Evolutionary conservation across 2,888 invertebrate species (phyloP).

Genomic region (Thera obeliscata): DNA sequence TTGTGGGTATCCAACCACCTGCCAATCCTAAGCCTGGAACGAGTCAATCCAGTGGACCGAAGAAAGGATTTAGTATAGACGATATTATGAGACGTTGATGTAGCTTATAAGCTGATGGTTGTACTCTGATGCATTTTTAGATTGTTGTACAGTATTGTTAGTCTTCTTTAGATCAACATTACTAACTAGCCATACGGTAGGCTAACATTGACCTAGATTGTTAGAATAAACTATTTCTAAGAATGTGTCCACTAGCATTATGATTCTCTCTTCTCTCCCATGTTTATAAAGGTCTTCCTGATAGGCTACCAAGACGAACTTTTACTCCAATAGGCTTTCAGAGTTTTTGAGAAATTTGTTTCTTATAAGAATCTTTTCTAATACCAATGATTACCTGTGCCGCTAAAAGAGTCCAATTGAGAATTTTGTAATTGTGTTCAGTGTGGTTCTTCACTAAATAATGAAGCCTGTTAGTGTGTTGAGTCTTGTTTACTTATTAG

Average conservation of each 20-base stretch:
- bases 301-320: background rate
- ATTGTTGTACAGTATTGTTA: conserved; percentile 28
- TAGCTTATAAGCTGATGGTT: conserved; percentile 27
- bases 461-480: background rate
- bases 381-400: background rate
- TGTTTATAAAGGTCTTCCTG: background rate
- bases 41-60: conserved; percentile 86
- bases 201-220: conserved; percentile 6
- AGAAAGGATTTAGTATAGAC: conserved; percentile 95
- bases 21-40: conserved; percentile 80
- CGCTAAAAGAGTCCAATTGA: background rate
- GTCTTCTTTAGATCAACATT: background rate
- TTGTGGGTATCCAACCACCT: conserved; percentile 79
- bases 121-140: conserved; percentile 46
- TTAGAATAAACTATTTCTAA: conserved; percentile 15
- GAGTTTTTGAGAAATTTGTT: background rate
- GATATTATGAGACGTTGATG: conserved; percentile 92
- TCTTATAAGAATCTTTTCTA: background rate
- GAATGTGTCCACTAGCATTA: conserved; percentile 2
- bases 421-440: too few species aligned
- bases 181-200: conserved; percentile 14
- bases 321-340: background rate
- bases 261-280: conserved; percentile 6
- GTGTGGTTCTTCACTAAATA: background rate
- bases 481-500: background rate